Evolutionary conservation across 53 echinoderm and acorn worm species (phyloP).

Genomic region (Holothuria scabra): DNA sequence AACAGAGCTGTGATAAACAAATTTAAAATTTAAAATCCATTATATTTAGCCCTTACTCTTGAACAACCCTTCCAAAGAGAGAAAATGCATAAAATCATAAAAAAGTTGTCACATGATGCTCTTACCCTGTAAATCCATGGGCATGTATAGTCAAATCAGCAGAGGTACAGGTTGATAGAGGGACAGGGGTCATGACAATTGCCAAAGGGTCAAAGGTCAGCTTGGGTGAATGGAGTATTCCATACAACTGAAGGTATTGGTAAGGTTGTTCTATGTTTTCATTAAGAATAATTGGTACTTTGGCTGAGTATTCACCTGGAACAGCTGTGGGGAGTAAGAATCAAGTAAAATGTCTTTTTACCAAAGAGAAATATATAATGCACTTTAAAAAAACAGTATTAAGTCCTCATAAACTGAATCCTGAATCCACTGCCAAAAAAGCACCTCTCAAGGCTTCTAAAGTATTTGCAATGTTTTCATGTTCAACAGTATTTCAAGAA

Average conservation of each 20-base stretch:
- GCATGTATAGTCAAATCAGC: conserved; percentile 93
- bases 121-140: conserved; percentile 91
- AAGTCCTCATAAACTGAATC: too few relatives aligned
- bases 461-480: too few relatives aligned
- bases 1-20: too few relatives aligned
- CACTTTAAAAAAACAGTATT: too few relatives aligned
- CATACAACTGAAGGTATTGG: conserved; percentile 78
- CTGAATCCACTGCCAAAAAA: too few relatives aligned
- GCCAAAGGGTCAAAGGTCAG: conserved; percentile 96
- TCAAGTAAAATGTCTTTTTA: neutral
- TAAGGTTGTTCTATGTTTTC: conserved; percentile 72
- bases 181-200: conserved; percentile 91
- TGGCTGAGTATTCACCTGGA: conserved; percentile 88
- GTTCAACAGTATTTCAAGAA: too few relatives aligned
- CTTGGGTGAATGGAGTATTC: conserved; percentile 89
- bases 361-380: neutral
- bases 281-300: conserved; percentile 83
- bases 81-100: too few relatives aligned
- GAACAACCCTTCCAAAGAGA: too few relatives aligned
- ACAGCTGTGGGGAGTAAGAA: conserved; percentile 53
- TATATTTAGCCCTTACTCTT: too few relatives aligned
- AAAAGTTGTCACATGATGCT: neutral
- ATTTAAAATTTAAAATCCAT: too few relatives aligned
- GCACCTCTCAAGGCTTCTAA: too few relatives aligned
- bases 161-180: conserved; percentile 85